These are phyloP conservation scores for Suricata suricatta DNA, from an alignment of 2,113 vertebrate genomes.

Conservation along the genomic window DNA sequence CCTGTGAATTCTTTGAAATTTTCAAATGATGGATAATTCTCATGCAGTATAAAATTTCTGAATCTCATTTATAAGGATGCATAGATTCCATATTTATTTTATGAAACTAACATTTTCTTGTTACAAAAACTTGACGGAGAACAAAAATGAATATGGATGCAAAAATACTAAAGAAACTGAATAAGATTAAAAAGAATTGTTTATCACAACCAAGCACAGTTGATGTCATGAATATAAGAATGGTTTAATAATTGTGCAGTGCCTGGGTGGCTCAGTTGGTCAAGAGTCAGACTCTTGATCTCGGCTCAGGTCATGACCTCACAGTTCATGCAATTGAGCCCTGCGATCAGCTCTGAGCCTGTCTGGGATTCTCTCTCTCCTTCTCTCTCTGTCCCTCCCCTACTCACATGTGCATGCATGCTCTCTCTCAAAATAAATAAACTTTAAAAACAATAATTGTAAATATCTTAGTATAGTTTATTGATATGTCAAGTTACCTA, in stretches of 20 bases:
- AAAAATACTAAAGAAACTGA: slow-evolving; percentile 10
- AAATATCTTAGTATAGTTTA: background rate
- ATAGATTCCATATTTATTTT: background rate
- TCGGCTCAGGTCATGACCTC: background rate
- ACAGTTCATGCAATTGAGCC: background rate
- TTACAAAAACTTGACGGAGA: background rate
- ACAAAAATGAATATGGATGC: background rate
- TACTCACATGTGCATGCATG: background rate
- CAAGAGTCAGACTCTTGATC: background rate
- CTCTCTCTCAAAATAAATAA: background rate
- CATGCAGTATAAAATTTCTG: background rate
- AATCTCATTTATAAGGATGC: background rate
- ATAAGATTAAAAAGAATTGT: background rate
- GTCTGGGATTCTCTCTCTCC: background rate
- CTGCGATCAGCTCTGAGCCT: background rate
- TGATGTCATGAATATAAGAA: background rate
- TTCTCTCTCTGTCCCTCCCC: background rate
- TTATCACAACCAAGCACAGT: background rate
- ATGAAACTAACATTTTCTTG: background rate
- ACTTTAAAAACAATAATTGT: background rate
- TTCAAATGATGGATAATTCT: background rate
- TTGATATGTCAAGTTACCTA: background rate
- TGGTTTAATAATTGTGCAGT: background rate
- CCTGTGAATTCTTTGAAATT: background rate
- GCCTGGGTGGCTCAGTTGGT: background rate